Base-by-base conservation (phyloP, 2,888 invertebrate species). In the Tinea trinotella region DNA sequence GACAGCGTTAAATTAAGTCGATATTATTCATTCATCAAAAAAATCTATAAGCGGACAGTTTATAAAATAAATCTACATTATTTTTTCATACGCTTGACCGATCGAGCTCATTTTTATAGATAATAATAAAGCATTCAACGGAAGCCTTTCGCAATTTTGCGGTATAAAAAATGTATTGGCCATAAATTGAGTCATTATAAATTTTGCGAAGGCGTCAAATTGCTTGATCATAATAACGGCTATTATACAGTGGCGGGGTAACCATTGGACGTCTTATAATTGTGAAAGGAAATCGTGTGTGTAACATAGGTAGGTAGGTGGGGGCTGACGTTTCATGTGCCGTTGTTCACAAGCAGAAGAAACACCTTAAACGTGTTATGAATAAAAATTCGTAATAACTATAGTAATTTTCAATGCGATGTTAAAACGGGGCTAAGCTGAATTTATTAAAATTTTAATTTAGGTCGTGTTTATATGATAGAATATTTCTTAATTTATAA, bases 181-280 rank as follows among this genome's bases (percentile, higher is more conserved):
- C 62, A 62, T 70, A 71, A 75, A 80, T 80, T 78, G 72, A 80
- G 80, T 78, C 68, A 80, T 81, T 80, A 80, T 70, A 60, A 66
- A 73, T 73, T 76, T 73, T 60, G 66, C 66, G 66, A 73, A 78
- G 73, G 80, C 78, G 77, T 76, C 67, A 77, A 75, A 79, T 74
- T 76, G 68, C 70, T 61, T 61, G 63, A 68, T 68, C 64, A 68
- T 78, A 78, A 79, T 78, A 67, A 66, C 64, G 19, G 66, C 65
- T 63, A 76, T 78, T 76, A 77, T 63, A 71, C 70, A 58, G 74
- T 70, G 70, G 70, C 70, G 59, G 54, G 50, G 50, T 50, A 50
- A 10, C 22, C 50, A 50, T 24, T 24, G 50, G 46, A n/a, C 13
- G 24, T 15, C 7, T 50, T 24, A 50, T 50, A 24, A 50, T 50